A percentile compares a stretch with the other conserved stretches of the same genome.
Conservation (phyloP, 2,797 vertebrate genomes). For the Botia almorhae region DNA sequence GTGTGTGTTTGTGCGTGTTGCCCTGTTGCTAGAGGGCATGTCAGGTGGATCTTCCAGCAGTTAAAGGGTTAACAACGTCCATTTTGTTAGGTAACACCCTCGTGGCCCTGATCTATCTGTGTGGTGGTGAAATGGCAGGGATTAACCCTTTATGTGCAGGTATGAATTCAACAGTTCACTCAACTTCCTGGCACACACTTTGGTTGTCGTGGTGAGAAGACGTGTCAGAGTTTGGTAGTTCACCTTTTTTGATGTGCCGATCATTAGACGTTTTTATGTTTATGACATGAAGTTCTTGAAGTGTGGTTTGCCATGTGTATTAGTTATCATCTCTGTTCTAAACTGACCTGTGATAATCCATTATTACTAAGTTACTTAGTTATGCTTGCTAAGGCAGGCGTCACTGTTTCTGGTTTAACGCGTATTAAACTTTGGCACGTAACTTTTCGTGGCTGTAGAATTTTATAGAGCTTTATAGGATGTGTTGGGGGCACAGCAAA, state of each 20-base stretch:
- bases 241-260: neutral
- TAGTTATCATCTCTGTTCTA: neutral
- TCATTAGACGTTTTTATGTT: slow-evolving; percentile 15
- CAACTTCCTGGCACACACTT: slow-evolving; percentile 56
- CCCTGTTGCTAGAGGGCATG: slow-evolving; percentile 74
- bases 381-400: no score
- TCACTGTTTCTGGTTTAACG: neutral
- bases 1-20: slow-evolving; percentile 64
- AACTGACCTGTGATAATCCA: neutral
- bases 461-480: no score
- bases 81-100: slow-evolving; percentile 89
- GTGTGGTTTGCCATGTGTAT: neutral
- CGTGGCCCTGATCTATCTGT: slow-evolving; percentile 84
- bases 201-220: slow-evolving; percentile 65
- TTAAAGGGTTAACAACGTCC: slow-evolving; percentile 84
- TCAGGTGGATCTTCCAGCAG: slow-evolving; percentile 79
- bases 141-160: slow-evolving; percentile 83
- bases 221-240: slow-evolving; percentile 33
- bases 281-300: neutral
- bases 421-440: neutral
- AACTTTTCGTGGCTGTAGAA: no score
- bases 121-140: slow-evolving; percentile 86
- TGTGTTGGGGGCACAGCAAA: no score
- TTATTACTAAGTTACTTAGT: no score
- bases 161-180: slow-evolving; percentile 75